phyloP scores from a whole-genome alignment of 2,113 vertebrate genomes.

The Gadus chalcogrammus region DNA sequence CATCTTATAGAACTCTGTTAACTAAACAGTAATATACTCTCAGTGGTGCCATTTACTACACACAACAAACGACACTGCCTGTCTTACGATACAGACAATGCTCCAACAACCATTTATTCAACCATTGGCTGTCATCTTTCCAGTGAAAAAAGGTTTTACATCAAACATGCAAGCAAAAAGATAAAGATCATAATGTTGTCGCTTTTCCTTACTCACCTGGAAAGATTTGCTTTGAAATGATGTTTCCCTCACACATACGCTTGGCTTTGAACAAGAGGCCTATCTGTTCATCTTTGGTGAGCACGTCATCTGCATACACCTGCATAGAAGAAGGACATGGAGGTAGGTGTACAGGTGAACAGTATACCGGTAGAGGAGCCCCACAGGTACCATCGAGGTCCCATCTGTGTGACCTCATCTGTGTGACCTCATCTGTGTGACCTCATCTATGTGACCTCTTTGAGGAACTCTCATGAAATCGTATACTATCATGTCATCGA shows the following conservation, averaged over 20 bases:
- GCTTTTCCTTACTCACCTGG: slow-evolving; percentile 70
- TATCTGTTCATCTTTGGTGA: slow-evolving; percentile 96
- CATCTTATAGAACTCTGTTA: neutral
- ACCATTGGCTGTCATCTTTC: neutral
- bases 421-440: no score
- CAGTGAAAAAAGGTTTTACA: neutral
- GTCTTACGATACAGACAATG: neutral
- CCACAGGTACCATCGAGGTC: neutral
- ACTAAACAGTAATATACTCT: neutral
- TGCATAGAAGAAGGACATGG: slow-evolving; percentile 44
- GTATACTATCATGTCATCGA: neutral
- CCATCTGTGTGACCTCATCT: neutral
- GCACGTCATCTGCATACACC: slow-evolving; percentile 90
- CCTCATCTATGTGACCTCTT: neutral
- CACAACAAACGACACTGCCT: neutral
- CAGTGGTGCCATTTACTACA: neutral
- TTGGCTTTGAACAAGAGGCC: slow-evolving; percentile 84
- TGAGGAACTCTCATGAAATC: neutral
- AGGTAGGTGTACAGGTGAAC: neutral
- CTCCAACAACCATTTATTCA: neutral
- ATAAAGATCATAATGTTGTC: neutral
- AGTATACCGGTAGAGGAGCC: neutral
- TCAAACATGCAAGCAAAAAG: neutral
- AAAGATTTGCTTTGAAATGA: slow-evolving; percentile 74
- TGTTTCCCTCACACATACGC: slow-evolving; percentile 80